phyloP scores from a whole-genome alignment of 2,888 invertebrate species.

The Mythimna impura region DNA sequence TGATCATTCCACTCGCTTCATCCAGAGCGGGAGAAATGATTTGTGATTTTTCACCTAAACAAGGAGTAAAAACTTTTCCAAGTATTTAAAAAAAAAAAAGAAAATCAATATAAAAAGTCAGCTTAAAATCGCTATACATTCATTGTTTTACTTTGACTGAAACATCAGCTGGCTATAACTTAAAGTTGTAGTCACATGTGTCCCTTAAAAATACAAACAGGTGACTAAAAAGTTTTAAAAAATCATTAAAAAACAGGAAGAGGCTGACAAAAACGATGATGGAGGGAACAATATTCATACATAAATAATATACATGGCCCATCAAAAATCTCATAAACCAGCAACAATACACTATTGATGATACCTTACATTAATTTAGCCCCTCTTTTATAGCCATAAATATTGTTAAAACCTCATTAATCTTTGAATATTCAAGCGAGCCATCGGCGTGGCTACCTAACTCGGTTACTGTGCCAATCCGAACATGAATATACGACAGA shows the following conservation, averaged over 20 bases:
- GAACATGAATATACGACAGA: slow-evolving; percentile 25
- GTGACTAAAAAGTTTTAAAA: neutral
- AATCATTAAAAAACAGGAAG: neutral
- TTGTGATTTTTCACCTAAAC: no score
- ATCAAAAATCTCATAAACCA: slow-evolving; percentile 35
- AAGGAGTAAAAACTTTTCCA: no score
- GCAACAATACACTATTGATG: slow-evolving; percentile 47
- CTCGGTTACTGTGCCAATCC: slow-evolving; percentile 48
- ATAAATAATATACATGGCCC: slow-evolving; percentile 43
- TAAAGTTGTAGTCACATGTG: neutral
- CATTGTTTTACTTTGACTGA: neutral
- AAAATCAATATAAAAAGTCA: no score
- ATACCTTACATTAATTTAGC: slow-evolving; percentile 45
- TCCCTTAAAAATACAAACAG: neutral
- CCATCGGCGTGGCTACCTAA: slow-evolving; percentile 46
- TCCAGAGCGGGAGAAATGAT: no score
- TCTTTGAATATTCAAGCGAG: slow-evolving; percentile 60
- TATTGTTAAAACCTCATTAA: slow-evolving; percentile 63
- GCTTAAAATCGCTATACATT: neutral
- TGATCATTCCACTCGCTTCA: no score
- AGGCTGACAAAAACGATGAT: slow-evolving; percentile 6
- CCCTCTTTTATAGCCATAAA: slow-evolving; percentile 58
- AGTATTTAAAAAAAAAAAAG: no score
- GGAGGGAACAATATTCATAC: slow-evolving; percentile 25
- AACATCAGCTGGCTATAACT: neutral